Percentiles rank a stretch among this genome's conserved stretches.
Conservation (phyloP, 2,113 vertebrate species). For the Aspidoscelis tigris region DNA sequence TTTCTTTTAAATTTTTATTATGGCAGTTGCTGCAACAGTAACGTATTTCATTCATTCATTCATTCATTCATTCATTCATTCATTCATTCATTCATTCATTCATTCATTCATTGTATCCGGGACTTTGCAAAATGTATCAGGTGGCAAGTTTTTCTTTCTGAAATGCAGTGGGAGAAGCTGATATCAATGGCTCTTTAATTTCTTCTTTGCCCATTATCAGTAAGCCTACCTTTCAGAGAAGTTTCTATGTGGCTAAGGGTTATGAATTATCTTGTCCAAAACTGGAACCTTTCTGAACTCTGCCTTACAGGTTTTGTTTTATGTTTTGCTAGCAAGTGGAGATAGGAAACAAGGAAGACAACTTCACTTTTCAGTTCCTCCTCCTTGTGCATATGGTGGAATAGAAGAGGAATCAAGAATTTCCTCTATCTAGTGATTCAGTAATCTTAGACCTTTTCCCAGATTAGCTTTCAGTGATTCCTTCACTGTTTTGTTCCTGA, state of each 20-base stretch:
- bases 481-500: conserved; percentile 35
- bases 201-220: background rate
- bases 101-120: no score
- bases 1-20: no score
- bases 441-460: background rate
- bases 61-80: no score
- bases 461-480: background rate
- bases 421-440: background rate
- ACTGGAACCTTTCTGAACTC: background rate
- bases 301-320: background rate
- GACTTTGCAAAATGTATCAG: no score
- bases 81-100: no score
- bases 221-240: no score
- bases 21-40: no score
- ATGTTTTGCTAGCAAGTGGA: background rate
- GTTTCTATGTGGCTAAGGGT: no score
- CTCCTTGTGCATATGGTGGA: background rate
- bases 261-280: no score
- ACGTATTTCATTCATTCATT: no score
- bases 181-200: background rate
- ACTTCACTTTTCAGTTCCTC: background rate
- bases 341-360: background rate
- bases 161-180: background rate
- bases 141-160: background rate
- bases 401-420: background rate